These are phyloP conservation scores for Ctena decussata DNA, from an alignment of 2,888 invertebrate species.

Conservation along the genomic window DNA sequence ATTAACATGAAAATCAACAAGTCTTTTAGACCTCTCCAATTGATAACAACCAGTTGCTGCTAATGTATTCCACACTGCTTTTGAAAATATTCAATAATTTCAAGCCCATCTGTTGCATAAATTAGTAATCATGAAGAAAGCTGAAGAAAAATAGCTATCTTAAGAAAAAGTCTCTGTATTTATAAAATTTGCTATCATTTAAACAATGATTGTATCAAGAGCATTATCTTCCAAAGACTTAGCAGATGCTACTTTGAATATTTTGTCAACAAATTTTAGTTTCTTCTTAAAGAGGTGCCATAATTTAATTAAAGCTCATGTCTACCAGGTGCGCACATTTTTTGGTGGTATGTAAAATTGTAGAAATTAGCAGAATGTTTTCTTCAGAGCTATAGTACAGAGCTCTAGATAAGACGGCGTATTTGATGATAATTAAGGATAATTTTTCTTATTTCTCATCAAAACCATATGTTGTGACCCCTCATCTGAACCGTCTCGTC, in stretches of 20 bases:
- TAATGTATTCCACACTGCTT: slow-evolving; percentile 14
- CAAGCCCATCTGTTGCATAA: slow-evolving; percentile 1
- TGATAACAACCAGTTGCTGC: slow-evolving; percentile 2
- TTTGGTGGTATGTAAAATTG: not conserved
- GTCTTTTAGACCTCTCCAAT: slow-evolving; percentile 20
- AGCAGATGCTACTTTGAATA: slow-evolving; percentile 1
- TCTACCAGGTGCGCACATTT: not conserved
- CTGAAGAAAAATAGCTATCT: not conserved
- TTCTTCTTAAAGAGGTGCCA: not conserved
- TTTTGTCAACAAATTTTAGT: slow-evolving; percentile 1
- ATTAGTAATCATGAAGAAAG: not conserved
- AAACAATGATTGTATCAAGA: too few species aligned
- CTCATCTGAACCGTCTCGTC: too few species aligned
- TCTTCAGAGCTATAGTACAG: too few species aligned
- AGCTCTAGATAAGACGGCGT: too few species aligned
- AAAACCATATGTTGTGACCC: too few species aligned
- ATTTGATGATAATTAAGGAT: too few species aligned
- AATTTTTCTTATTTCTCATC: too few species aligned
- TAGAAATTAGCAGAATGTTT: not conserved
- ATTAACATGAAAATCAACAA: slow-evolving; percentile 45
- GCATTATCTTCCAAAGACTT: not conserved
- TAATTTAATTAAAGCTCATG: not conserved
- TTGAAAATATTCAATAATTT: not conserved
- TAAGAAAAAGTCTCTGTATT: too few species aligned
- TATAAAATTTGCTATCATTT: too few species aligned